Evolutionary conservation across 2,797 vertebrate genomes (phyloP), one percentile per base, ranked within the genome.

Genomic region (Neosilurus mollespiculum): DNA sequence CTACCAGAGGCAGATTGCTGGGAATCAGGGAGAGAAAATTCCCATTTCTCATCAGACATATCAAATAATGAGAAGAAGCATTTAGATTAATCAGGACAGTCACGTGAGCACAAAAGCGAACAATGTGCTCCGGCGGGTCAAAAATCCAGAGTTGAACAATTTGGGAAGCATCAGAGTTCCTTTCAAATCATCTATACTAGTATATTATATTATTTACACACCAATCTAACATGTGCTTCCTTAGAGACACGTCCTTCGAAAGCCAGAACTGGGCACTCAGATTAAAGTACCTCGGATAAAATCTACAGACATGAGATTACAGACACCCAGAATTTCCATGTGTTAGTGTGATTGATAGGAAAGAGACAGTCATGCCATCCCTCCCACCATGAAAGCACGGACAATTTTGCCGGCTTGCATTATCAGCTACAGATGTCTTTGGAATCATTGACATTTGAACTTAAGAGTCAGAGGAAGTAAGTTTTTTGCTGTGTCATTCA

Each of bases 21-120:
- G 12, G 67, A 82, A 82, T 80, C 83, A 85, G 81, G 26, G 56
- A 56, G 83, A 82, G 82, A 85, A 83, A 54, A 53, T 53, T 24
- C 15, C 51, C 79, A 78, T 78, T 83, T 73, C 69, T 84, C 85
- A 30, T 80, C 82, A 73, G 81, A 86, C 80, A 66, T 34, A 75
- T 85, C 84, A 69, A 75, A 67, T 88, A 87, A 87, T 78, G 84
- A 87, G 64, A 43, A 26, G 62, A 76, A 84, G 86, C 80, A 85
- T 83, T 56, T 80, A 71, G 81, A 80, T 81, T 85, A 78, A 85
- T 85, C 62, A 81, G 62, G 51, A 77, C 53, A 67, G n/a, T 34
- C 56, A 62, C 15, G 15, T 30, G 76, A 71, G 80, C 66, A 77
- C 84, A 66, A 58, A 78, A 61, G 24, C 51, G 5, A 54, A 26